Percentiles rank a stretch among this genome's conserved stretches.
Conservation (phyloP, 2,888 invertebrate genomes). For the Hemistola chrysoprasaria region DNA sequence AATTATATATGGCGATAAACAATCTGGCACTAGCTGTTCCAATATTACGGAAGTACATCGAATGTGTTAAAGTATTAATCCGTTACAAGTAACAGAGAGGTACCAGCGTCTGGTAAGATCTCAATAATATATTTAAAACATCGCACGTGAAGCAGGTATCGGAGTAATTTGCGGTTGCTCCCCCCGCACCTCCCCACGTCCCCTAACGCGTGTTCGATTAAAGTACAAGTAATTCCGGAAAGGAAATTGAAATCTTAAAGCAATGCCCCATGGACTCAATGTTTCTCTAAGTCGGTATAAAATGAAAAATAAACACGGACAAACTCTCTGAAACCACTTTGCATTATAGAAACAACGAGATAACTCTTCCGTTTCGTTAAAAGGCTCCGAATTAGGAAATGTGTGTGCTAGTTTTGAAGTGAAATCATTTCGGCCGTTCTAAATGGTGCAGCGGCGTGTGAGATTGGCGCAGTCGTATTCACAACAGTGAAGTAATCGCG, state of each 20-base stretch:
- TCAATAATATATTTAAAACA: constrained; percentile 76
- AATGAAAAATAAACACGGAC: constrained; percentile 64
- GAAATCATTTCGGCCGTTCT: constrained; percentile 41
- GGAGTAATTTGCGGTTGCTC: constrained; percentile 74
- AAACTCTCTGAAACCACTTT: constrained; percentile 26
- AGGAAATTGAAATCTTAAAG: constrained; percentile 82
- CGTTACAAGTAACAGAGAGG: constrained; percentile 36
- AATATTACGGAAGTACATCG: no score
- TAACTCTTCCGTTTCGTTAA: constrained; percentile 16
- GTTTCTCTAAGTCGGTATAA: constrained; percentile 60
- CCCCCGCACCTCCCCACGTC: constrained; percentile 46
- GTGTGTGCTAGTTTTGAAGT: constrained; percentile 44
- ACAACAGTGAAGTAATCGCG: constrained; percentile 59
- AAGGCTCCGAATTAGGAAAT: constrained; percentile 17
- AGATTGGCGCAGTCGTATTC: constrained; percentile 52
- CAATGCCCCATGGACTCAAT: constrained; percentile 75
- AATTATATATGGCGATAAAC: no score
- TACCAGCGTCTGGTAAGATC: constrained; percentile 50
- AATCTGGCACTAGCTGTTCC: no score
- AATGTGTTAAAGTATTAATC: constrained; percentile 33
- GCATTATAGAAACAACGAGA: constrained; percentile 24
- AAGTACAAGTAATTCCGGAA: constrained; percentile 79
- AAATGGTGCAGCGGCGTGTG: constrained; percentile 22
- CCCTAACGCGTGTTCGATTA: constrained; percentile 80
- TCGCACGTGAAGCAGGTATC: constrained; percentile 63